These are phyloP conservation scores for Rhynchomys soricoides DNA, from an alignment of 2,113 vertebrate genomes.

Conservation along the genomic window DNA sequence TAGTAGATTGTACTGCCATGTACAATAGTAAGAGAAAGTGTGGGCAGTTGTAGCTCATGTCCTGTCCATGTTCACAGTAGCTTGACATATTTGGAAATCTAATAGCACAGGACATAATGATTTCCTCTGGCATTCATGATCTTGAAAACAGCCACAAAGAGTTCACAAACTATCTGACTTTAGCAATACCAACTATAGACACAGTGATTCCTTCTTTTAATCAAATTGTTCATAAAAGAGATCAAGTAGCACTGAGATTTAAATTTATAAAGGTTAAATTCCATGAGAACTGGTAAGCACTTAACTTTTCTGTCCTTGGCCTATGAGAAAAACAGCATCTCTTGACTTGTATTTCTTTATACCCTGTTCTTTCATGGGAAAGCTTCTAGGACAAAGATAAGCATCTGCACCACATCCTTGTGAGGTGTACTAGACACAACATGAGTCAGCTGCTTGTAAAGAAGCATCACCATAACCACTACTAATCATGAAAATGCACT, in stretches of 20 bases:
- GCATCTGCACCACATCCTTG: not conserved
- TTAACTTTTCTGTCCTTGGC: not conserved
- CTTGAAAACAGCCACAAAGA: not conserved
- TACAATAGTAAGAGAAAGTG: not conserved
- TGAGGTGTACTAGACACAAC: not conserved
- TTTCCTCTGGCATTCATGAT: not conserved
- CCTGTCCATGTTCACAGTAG: not conserved
- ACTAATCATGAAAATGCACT: not conserved
- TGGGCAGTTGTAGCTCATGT: not conserved
- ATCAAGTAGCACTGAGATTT: not conserved
- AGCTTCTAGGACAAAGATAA: not conserved
- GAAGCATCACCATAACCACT: not conserved
- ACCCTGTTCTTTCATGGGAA: not conserved
- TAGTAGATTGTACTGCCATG: not conserved
- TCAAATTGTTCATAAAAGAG: not conserved
- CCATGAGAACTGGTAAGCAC: not conserved
- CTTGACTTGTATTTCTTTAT: not conserved
- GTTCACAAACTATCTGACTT: not conserved
- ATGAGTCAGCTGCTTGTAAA: not conserved
- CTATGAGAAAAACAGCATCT: not conserved
- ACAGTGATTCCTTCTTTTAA: not conserved
- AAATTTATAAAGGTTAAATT: not conserved
- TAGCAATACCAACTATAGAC: not conserved
- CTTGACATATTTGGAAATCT: not conserved
- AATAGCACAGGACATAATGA: not conserved